A percentile compares a stretch with the other conserved stretches of the same genome.
These are phyloP conservation scores for Hofmannophila pseudospretella DNA, from an alignment of 2,888 invertebrate genomes.

Conservation along the genomic window DNA sequence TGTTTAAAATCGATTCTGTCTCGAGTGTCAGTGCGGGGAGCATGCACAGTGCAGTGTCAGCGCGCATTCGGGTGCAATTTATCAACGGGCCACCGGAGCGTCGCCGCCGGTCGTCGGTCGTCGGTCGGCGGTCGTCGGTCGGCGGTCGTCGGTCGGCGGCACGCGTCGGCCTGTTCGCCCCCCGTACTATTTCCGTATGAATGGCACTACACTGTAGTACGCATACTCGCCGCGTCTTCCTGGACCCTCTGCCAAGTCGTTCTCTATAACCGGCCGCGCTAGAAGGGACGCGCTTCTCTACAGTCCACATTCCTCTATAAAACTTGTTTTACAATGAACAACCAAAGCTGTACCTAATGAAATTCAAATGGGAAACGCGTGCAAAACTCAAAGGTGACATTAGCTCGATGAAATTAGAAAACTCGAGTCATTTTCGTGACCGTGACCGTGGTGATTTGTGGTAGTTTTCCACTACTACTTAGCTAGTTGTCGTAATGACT, in stretches of 20 bases:
- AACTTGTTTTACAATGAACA: no score
- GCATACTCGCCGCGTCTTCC: conserved; percentile 36
- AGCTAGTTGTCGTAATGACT: no score
- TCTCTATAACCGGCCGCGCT: neutral
- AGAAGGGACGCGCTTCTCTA: neutral
- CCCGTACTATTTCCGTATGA: conserved; percentile 54
- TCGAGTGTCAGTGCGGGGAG: neutral
- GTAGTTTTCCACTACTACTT: no score
- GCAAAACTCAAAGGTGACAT: no score
- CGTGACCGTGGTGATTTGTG: no score
- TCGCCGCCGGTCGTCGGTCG: neutral
- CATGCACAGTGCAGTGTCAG: neutral
- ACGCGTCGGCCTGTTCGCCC: conserved; percentile 15
- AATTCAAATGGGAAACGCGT: no score
- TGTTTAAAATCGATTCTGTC: conserved; percentile 1
- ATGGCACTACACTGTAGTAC: conserved; percentile 32
- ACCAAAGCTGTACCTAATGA: no score
- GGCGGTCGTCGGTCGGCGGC: conserved; percentile 3
- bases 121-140: no score
- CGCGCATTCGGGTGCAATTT: conserved; percentile 23
- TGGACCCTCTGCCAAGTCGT: conserved; percentile 31
- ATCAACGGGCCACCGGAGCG: conserved; percentile 21
- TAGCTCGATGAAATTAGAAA: no score
- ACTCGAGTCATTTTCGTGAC: no score
- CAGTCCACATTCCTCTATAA: neutral